Evolutionary conservation across 37 sponge, comb jelly and placozoan species (phyloP).

Genomic region (Beroe forskalii): DNA sequence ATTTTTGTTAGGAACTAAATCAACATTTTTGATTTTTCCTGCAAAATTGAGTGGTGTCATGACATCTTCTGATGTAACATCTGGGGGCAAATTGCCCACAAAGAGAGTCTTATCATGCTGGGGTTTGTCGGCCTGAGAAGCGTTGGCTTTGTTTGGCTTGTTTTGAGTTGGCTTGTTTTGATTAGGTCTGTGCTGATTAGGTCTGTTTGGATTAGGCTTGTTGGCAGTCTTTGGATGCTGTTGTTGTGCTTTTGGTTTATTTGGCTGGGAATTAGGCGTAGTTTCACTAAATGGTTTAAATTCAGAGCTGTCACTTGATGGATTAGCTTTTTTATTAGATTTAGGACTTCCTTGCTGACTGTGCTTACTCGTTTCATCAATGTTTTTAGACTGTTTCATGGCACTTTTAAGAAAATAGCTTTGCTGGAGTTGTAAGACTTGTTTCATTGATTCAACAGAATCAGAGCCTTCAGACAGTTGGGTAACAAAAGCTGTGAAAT

Average conservation of each 20-base stretch:
- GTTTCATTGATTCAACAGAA: constrained; percentile 37
- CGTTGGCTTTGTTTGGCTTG: background rate
- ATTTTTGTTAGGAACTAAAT: background rate
- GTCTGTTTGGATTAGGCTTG: background rate
- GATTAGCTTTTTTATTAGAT: background rate
- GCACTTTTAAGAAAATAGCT: background rate
- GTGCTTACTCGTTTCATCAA: background rate
- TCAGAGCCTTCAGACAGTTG: background rate
- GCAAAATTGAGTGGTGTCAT: background rate
- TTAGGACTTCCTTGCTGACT: background rate
- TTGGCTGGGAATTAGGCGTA: background rate
- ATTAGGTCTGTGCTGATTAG: background rate
- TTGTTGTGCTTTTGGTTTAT: background rate
- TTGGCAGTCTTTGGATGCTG: background rate
- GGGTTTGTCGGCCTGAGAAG: background rate
- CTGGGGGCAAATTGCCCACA: constrained; percentile 1
- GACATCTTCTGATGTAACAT: background rate
- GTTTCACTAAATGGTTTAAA: background rate
- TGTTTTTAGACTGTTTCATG: background rate
- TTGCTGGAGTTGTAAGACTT: constrained; percentile 34
- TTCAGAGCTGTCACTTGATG: background rate
- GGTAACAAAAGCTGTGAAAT: constrained; percentile 10
- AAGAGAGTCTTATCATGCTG: background rate
- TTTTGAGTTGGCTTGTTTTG: background rate
- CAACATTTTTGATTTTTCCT: constrained; percentile 18